Evolutionary conservation across 2,888 invertebrate genomes (phyloP), one percentile per base, ranked within the genome.

Genomic region (Dryocosmus kuriphilus): DNA sequence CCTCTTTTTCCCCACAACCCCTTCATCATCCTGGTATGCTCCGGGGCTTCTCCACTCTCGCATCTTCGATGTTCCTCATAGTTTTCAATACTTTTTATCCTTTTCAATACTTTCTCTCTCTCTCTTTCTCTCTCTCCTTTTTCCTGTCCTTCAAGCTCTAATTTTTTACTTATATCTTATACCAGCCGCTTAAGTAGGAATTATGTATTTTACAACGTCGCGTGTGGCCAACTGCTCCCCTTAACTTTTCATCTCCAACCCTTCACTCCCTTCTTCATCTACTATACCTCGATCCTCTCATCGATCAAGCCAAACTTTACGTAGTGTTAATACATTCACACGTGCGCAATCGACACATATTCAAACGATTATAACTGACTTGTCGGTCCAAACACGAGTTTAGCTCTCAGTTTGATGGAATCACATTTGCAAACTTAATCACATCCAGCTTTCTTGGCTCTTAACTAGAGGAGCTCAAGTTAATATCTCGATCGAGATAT

Each of bases 151-250:
- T 27, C 7, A 55, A 60, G 24, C 27, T 27, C 27, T 60, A 16
- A 27, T 11, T 11, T 24, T 57, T 57, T 57, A 14, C 57, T 24
- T 24, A 57, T 57, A 24, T 24, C 60, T 60, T 60, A 27, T 27
- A 46, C 63, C 61, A 78, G 71, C 62, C 62, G 82, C 81, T 83
- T 82, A 81, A 84, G 81, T 77, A 82, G 79, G 81, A 82, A 84
- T 82, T 82, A 82, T 83, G 82, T 80, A 79, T 82, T 85, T 82
- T 83, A 79, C 81, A 82, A 80, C 81, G 82, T 84, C 83, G 83
- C 84, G 82, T 83, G 83, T 82, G 81, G 82, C 79, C 79, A 81
- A 82, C 76, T 81, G 81, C 79, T 83, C 75, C 65, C 78, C 78
- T 74, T 76, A 77, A 46, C 74, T 74, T 74, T 77, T 51, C 63